These are phyloP conservation scores for Lasioglossum calceatum DNA, from an alignment of 2,888 invertebrate genomes.

Conservation along the genomic window DNA sequence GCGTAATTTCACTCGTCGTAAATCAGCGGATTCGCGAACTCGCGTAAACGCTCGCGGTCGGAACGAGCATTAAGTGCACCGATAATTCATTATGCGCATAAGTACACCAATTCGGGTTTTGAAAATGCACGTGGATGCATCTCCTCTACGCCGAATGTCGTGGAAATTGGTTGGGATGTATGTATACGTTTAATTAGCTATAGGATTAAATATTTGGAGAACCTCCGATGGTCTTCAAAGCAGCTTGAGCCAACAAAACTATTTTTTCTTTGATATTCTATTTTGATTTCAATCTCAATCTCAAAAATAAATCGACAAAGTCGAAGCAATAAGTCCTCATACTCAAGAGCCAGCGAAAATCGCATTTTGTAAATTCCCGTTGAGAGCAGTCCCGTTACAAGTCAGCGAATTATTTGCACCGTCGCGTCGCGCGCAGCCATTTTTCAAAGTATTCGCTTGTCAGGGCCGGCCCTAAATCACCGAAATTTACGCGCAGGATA, in stretches of 20 bases:
- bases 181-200: background rate
- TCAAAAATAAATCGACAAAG: background rate
- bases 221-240: background rate
- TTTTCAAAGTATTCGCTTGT: background rate
- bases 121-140: background rate
- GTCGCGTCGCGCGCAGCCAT: background rate
- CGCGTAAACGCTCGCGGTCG: background rate
- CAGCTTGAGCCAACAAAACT: too few relatives aligned
- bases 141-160: background rate
- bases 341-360: background rate
- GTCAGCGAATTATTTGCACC: background rate
- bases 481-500: background rate
- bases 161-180: background rate
- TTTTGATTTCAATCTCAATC: too few relatives aligned
- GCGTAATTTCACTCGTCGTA: background rate
- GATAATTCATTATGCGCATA: background rate
- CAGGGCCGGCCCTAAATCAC: background rate
- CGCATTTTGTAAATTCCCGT: background rate
- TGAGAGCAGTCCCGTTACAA: slow-evolving; percentile 1
- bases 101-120: background rate
- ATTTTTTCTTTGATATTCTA: too few relatives aligned
- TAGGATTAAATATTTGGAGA: background rate
- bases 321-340: background rate
- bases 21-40: background rate
- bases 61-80: background rate